A percentile compares a stretch with the other conserved stretches of the same genome.
These are phyloP conservation scores for Columba janthina DNA, from an alignment of 2,113 vertebrate genomes.

Conservation along the genomic window DNA sequence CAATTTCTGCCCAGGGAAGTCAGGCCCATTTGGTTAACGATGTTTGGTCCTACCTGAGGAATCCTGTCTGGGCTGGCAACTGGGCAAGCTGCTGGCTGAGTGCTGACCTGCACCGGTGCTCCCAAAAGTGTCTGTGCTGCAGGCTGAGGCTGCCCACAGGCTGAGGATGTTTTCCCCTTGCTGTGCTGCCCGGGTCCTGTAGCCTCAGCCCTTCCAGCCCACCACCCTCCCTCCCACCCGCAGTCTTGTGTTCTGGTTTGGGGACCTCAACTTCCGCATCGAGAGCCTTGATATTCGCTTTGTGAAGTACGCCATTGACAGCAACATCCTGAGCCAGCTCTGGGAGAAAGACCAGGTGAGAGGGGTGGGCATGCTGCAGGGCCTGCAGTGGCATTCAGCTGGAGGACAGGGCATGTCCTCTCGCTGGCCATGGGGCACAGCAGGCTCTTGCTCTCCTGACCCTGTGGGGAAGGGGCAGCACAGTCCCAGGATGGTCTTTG, in stretches of 20 bases:
- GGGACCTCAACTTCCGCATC: slow-evolving; percentile 97
- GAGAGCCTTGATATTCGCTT: slow-evolving; percentile 95
- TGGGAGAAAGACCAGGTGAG: slow-evolving; percentile 98
- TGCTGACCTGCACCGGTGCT: neutral
- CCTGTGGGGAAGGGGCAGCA: neutral
- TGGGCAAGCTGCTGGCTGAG: neutral
- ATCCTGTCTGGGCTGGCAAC: neutral
- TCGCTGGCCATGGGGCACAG: accelerated
- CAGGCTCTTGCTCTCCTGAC: neutral
- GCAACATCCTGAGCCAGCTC: slow-evolving; percentile 88
- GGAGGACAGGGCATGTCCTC: neutral
- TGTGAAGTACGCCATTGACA: slow-evolving; percentile 94
- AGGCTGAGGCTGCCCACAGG: neutral
- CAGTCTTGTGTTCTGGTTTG: slow-evolving; percentile 98
- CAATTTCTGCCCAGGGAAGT: neutral
- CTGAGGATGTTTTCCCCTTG: neutral
- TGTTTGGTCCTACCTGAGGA: neutral
- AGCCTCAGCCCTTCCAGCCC: neutral
- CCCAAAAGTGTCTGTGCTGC: neutral
- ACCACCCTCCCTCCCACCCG: neutral
- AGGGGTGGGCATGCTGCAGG: neutral
- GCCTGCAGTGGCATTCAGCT: neutral
- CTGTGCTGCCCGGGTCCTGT: neutral
- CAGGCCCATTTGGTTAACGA: neutral
- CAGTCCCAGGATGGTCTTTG: neutral